These are phyloP conservation scores for Dasypus novemcinctus DNA, from an alignment of 2,113 vertebrate genomes.

Conservation along the genomic window DNA sequence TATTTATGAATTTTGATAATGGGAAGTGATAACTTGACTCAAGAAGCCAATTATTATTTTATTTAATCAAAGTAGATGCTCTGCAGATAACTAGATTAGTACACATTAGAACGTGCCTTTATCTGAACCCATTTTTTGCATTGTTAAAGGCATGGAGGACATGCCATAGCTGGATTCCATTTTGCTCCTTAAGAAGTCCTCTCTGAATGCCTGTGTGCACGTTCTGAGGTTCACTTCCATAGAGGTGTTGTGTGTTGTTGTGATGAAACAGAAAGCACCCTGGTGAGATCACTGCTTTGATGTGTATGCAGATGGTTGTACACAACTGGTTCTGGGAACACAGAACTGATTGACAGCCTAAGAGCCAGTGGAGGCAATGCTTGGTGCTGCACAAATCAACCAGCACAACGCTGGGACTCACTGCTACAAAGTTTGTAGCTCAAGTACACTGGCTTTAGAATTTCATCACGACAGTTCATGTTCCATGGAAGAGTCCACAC, in stretches of 20 bases:
- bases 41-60: neutral
- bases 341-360: no score
- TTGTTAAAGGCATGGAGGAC: neutral
- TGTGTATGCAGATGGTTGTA: rapidly evolving
- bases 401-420: neutral
- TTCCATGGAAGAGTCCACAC: rapidly evolving
- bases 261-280: no score
- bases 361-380: no score
- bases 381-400: no score
- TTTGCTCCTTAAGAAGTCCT: neutral
- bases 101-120: no score
- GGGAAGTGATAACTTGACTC: neutral
- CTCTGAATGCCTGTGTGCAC: no score
- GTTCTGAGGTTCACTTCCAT: neutral
- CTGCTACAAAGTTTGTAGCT: neutral
- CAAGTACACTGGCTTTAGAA: neutral
- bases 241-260: neutral
- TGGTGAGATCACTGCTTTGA: rapidly evolving
- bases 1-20: neutral
- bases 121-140: neutral
- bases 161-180: rapidly evolving
- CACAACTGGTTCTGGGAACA: no score
- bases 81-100: neutral
- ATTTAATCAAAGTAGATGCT: neutral
- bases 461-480: neutral